Evolutionary conservation across 2,797 vertebrate genomes (phyloP), one percentile per base, ranked within the genome.

Genomic region (Oreochromis grahami): DNA sequence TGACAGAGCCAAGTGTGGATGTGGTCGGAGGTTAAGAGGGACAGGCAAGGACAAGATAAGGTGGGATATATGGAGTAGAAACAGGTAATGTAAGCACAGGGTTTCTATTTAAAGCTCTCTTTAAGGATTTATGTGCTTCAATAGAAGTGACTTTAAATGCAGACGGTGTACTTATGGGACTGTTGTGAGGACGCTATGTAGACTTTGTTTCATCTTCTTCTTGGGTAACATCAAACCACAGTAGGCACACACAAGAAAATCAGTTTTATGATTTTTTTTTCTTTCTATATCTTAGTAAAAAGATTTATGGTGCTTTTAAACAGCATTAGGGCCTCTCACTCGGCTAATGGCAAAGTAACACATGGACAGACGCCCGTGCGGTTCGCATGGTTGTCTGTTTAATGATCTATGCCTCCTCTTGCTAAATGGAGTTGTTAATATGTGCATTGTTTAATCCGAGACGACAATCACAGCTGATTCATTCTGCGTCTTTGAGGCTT

Each of bases 371-470:
- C 4, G 13, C 7, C 26, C 53, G 53, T 7, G 72, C 51, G 34
- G 60, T 77, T 81, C 60, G 53, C 72, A 2, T 26, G 50, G 56
- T 56, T 65, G 78, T 82, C 81, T 79, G 77, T 78, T 70, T 34
- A 84, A 86, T 85, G 86, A 89, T 93, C 43, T 68, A 83, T 60
- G 85, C 76, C 65, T 76, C 65, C 74, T 50, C 34, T 88, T 55
- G 79, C 78, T 83, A 90, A 92, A 82, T 86, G 52, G 80, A 79
- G 80, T 84, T 26, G 9, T 93, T 93, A 91, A 87, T 93, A 89
- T 92, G 87, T 91, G 78, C 87, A 93, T 92, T 91, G 86, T 88
- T 90, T 89, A 90, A 90, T 83, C 63, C 63, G 9, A 76, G 87
- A 82, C 4, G 12, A 78, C 80, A 52, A 34, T 87, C 77, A 77